Conservation (phyloP, 2,797 vertebrate genomes). For the Pseudochirops corinnae region DNA sequence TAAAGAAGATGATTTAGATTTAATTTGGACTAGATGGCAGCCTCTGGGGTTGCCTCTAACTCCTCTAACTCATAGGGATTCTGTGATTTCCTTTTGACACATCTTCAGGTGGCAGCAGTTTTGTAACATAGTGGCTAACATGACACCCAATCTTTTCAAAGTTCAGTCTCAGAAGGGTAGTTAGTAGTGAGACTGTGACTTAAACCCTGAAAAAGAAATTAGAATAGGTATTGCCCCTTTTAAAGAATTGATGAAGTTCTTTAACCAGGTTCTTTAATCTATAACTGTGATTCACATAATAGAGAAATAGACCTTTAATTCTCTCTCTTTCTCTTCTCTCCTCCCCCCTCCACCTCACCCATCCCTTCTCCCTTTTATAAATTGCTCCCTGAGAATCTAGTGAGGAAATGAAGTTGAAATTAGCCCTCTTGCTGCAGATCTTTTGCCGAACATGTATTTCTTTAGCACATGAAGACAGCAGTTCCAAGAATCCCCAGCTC, state of each 20-base stretch:
- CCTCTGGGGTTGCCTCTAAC: background rate
- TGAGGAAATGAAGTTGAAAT: background rate
- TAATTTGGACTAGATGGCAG: background rate
- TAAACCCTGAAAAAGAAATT: conserved; percentile 8
- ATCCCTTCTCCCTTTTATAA: background rate
- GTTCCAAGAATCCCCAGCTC: background rate
- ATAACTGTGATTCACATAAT: background rate
- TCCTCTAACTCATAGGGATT: background rate
- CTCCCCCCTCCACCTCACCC: too few relatives aligned
- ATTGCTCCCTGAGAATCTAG: background rate
- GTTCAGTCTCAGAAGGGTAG: background rate
- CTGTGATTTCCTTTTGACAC: background rate
- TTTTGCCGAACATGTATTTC: background rate
- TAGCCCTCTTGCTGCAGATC: background rate
- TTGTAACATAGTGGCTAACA: background rate
- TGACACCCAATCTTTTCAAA: background rate
- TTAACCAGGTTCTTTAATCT: conserved; percentile 3
- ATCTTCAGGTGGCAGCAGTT: background rate
- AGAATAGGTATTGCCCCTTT: conserved; percentile 33
- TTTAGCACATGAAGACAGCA: background rate
- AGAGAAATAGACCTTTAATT: background rate
- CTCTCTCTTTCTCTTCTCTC: background rate
- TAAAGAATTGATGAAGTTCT: conserved; percentile 22
- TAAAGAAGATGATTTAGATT: background rate
- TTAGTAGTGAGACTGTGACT: conserved; percentile 18